phyloP scores from a whole-genome alignment of 2,797 vertebrate genomes.

The Trematomus bernacchii region DNA sequence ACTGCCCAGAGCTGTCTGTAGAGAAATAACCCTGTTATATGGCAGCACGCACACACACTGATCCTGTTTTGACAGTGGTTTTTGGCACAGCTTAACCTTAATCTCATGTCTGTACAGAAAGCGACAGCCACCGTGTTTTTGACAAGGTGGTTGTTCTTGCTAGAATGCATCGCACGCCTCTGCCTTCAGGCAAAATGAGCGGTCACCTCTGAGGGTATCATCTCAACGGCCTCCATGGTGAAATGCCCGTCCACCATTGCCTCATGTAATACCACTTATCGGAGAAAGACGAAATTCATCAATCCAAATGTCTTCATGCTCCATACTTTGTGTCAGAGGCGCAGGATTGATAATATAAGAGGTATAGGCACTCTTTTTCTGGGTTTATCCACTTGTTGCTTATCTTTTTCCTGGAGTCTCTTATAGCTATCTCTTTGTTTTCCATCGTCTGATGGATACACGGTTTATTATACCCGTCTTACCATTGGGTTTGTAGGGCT shows the following conservation, averaged over 20 bases:
- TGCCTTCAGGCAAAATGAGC: constrained; percentile 34
- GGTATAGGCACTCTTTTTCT: constrained; percentile 8
- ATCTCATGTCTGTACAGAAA: constrained; percentile 69
- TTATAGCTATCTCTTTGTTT: background rate
- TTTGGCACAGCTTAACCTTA: constrained; percentile 77
- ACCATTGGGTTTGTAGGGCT: background rate
- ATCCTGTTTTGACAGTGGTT: constrained; percentile 74
- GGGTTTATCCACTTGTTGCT: constrained; percentile 27
- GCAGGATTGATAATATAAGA: constrained; percentile 46
- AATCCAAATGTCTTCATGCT: constrained; percentile 56
- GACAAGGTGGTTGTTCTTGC: constrained; percentile 63
- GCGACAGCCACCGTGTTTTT: constrained; percentile 50
- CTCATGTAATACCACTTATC: constrained; percentile 41
- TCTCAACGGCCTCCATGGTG: constrained; percentile 30
- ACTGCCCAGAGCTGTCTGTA: constrained; percentile 62
- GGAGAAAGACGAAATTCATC: constrained; percentile 60
- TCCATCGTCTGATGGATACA: background rate
- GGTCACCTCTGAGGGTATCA: constrained; percentile 66
- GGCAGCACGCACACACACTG: constrained; percentile 38
- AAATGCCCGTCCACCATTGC: constrained; percentile 51
- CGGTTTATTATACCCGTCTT: background rate
- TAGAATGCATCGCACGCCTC: constrained; percentile 37
- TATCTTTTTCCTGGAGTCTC: background rate
- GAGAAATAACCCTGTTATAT: constrained; percentile 65
- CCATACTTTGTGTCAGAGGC: constrained; percentile 50